Evolutionary conservation across 2,888 invertebrate genomes (phyloP).

Genomic region (Hirtodrosophila alboralis): DNA sequence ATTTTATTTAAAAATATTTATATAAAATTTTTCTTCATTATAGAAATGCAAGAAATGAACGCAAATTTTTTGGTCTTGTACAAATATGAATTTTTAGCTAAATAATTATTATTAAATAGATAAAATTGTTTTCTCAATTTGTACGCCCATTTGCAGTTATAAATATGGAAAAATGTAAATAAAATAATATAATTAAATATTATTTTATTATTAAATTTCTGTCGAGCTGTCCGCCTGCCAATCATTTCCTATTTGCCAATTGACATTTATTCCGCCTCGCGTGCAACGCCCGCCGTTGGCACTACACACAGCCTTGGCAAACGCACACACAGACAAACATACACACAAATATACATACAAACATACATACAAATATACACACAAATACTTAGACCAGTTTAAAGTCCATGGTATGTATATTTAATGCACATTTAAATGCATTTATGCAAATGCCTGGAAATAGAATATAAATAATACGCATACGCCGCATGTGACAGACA

Average conservation of each 20-base stretch:
- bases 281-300: slow-evolving; percentile 37
- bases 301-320: slow-evolving; percentile 31
- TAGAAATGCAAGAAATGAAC: too few relatives aligned
- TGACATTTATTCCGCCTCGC: slow-evolving; percentile 48
- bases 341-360: neutral
- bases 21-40: too few relatives aligned
- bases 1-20: too few relatives aligned
- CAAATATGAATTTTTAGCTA: too few relatives aligned
- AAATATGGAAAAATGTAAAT: neutral
- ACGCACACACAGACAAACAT: neutral
- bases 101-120: too few relatives aligned
- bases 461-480: slow-evolving; percentile 28
- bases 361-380: neutral
- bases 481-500: slow-evolving; percentile 27
- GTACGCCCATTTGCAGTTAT: too few relatives aligned
- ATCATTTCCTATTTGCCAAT: slow-evolving; percentile 23
- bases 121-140: slow-evolving; percentile 1
- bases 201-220: slow-evolving; percentile 4
- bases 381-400: neutral
- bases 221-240: slow-evolving; percentile 23
- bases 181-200: neutral
- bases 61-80: too few relatives aligned
- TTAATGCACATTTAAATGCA: slow-evolving; percentile 31
- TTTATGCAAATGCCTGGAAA: slow-evolving; percentile 20
- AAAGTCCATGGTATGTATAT: slow-evolving; percentile 31